Percentiles rank a stretch among this genome's conserved stretches.
Evolutionary conservation across 2,888 invertebrate species (phyloP).

Genomic region (Drosophila atripex): DNA sequence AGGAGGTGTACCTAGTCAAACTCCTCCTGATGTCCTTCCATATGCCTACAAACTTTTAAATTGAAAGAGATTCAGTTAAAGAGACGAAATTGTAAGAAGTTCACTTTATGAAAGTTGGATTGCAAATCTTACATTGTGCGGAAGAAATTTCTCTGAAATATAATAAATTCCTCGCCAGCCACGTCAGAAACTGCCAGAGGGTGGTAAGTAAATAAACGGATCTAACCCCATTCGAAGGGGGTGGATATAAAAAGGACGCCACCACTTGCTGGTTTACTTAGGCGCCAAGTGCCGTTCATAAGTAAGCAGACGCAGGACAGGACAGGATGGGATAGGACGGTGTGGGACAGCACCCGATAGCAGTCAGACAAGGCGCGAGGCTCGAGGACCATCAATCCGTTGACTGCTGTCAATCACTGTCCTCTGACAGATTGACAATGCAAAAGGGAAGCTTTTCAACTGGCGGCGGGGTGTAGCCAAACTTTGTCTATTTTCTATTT

Average conservation of each 20-base stretch:
- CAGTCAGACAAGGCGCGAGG: background rate
- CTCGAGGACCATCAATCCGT: slow-evolving; percentile 55
- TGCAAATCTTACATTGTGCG: slow-evolving; percentile 28
- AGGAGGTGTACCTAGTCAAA: background rate
- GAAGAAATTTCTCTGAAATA: slow-evolving; percentile 22
- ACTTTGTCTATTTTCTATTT: slow-evolving; percentile 63
- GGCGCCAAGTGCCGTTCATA: slow-evolving; percentile 46
- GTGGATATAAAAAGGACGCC: slow-evolving; percentile 7
- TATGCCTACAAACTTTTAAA: background rate
- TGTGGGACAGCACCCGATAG: slow-evolving; percentile 3
- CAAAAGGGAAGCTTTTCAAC: background rate
- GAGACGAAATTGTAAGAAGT: background rate
- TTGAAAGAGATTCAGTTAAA: background rate
- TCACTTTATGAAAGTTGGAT: background rate
- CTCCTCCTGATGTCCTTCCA: background rate
- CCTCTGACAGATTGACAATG: slow-evolving; percentile 57
- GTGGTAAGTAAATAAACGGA: slow-evolving; percentile 24
- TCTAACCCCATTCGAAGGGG: slow-evolving; percentile 1
- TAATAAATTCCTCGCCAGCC: slow-evolving; percentile 32
- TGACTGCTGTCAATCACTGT: slow-evolving; percentile 56
- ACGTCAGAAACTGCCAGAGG: slow-evolving; percentile 44
- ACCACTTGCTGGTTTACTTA: slow-evolving; percentile 52
- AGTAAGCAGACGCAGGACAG: slow-evolving; percentile 35
- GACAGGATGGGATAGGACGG: background rate
- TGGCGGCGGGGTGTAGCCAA: slow-evolving; percentile 1